Conservation (phyloP, 2,113 vertebrate species). For the Geococcyx californianus region DNA sequence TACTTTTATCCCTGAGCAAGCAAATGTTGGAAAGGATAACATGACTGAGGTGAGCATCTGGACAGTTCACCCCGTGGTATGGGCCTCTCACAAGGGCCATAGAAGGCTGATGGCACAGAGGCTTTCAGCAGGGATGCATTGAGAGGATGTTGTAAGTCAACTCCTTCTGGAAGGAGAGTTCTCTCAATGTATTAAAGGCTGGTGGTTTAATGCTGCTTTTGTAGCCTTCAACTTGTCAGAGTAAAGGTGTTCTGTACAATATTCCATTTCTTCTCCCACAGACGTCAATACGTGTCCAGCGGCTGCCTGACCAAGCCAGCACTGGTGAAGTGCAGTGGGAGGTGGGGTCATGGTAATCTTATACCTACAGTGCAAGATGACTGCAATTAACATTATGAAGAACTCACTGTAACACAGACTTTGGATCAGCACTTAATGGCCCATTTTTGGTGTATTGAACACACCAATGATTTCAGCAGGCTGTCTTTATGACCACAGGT, state of each 20-base stretch:
- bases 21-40: neutral
- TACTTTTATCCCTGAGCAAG: neutral
- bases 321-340: neutral
- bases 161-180: neutral
- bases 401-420: rapidly evolving
- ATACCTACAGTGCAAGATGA: neutral
- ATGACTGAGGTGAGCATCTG: neutral
- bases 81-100: neutral
- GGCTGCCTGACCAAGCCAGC: neutral
- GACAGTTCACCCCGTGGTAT: neutral
- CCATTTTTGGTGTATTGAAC: neutral
- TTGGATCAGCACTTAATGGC: neutral
- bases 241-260: neutral
- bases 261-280: neutral
- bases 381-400: neutral
- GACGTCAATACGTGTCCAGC: neutral
- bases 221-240: neutral
- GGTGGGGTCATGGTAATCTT: neutral
- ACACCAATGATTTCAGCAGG: rapidly evolving
- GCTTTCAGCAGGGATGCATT: neutral
- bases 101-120: neutral
- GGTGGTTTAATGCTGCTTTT: neutral
- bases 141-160: neutral
- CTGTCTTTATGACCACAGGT: neutral
- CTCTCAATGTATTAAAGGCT: neutral